Percentiles rank a stretch among this genome's conserved stretches.
Evolutionary conservation across 2,888 invertebrate genomes (phyloP).

Genomic region (Mechanitis messenoides): DNA sequence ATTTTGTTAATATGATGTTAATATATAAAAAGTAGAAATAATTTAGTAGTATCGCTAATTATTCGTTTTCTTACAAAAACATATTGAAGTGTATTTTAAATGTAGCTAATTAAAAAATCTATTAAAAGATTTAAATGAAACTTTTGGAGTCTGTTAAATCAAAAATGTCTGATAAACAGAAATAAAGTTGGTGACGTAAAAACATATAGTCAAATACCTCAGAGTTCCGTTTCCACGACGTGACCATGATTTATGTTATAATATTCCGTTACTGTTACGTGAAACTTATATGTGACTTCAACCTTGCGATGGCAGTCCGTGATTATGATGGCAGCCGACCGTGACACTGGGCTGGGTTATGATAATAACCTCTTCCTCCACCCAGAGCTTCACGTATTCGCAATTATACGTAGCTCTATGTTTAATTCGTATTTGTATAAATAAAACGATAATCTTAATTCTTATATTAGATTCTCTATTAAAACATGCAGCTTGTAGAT

Average conservation of each 20-base stretch:
- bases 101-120: too few species aligned
- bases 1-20: too few species aligned
- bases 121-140: too few species aligned
- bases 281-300: slow-evolving; percentile 58
- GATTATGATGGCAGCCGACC: slow-evolving; percentile 62
- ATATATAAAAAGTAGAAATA: too few species aligned
- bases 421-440: not conserved
- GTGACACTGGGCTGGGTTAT: slow-evolving; percentile 67
- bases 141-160: too few species aligned
- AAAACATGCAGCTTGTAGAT: too few species aligned
- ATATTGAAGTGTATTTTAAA: too few species aligned
- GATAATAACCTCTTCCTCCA: slow-evolving; percentile 54
- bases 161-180: too few species aligned
- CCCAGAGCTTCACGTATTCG: slow-evolving; percentile 18
- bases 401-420: not conserved
- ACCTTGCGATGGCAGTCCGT: slow-evolving; percentile 61
- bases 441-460: too few species aligned
- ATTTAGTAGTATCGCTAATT: too few species aligned
- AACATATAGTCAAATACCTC: slow-evolving; percentile 1
- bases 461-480: too few species aligned
- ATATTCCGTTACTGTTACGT: slow-evolving; percentile 43
- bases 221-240: slow-evolving; percentile 22
- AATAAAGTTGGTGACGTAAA: not conserved
- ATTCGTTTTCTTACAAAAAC: too few species aligned
- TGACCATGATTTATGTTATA: slow-evolving; percentile 26